phyloP scores from a whole-genome alignment of 1,140 invertebrate genomes.

The Aphaenogaster ashmeadi region DNA sequence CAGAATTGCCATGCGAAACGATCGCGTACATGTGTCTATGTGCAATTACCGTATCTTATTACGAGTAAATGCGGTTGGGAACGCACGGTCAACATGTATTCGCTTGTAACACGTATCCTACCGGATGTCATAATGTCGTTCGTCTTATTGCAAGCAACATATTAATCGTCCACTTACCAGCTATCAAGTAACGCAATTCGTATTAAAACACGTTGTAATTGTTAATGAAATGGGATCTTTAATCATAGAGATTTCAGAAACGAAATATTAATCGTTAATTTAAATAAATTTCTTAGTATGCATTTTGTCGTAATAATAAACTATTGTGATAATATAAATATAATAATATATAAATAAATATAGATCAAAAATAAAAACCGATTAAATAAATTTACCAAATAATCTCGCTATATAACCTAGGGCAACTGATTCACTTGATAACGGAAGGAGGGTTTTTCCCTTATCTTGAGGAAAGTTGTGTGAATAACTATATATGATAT shows the following conservation, averaged over 20 bases:
- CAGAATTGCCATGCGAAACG: neutral
- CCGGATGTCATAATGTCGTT: conserved; percentile 73
- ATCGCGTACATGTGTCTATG: neutral
- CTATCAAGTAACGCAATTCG: conserved; percentile 46
- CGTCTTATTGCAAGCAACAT: conserved; percentile 66
- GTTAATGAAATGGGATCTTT: neutral
- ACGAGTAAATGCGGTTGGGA: conserved; percentile 46
- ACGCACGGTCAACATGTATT: conserved; percentile 31
- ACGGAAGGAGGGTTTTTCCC: neutral
- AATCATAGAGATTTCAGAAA: neutral
- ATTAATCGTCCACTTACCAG: conserved; percentile 66
- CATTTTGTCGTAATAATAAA: conserved; percentile 13
- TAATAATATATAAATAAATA: neutral
- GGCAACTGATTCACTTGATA: neutral
- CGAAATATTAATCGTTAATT: neutral
- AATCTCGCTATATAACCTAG: conserved; percentile 2
- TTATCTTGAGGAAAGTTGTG: conserved; percentile 37
- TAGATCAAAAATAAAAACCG: neutral
- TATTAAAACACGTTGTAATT: conserved; percentile 15
- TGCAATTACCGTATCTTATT: conserved; percentile 55
- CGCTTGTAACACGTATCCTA: conserved; percentile 58
- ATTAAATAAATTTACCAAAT: neutral
- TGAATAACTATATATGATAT: conserved; percentile 38
- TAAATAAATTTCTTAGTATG: neutral
- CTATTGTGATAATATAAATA: neutral